A percentile compares a stretch with the other conserved stretches of the same genome.
phyloP scores from a whole-genome alignment of 2,797 vertebrate species.

The Alauda arvensis region DNA sequence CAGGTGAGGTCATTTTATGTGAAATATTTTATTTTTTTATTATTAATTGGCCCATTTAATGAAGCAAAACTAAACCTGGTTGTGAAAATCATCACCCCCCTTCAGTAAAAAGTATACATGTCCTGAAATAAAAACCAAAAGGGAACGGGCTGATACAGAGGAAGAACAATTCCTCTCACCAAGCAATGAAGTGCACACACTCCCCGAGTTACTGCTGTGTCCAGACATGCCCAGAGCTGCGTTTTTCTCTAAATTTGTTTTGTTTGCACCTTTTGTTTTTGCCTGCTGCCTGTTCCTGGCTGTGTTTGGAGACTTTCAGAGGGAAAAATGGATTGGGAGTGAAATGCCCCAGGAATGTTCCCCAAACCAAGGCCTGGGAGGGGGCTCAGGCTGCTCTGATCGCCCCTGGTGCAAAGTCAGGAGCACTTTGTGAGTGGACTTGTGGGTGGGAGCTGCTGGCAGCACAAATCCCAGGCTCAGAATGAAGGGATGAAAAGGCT shows the following conservation, averaged over 20 bases:
- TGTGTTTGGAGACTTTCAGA: background rate
- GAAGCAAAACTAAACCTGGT: background rate
- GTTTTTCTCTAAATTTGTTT: background rate
- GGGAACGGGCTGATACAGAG: background rate
- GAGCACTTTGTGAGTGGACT: background rate
- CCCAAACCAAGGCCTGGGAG: constrained; percentile 19
- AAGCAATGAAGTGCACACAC: background rate
- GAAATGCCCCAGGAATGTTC: constrained; percentile 12
- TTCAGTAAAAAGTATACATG: background rate
- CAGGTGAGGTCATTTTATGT: background rate
- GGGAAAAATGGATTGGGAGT: constrained; percentile 3
- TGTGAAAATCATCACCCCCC: background rate
- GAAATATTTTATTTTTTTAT: background rate
- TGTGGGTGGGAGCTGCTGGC: background rate
- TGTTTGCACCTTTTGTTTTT: background rate
- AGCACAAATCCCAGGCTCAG: background rate
- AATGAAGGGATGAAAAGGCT: background rate
- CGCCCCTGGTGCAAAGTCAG: background rate
- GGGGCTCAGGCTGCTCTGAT: constrained; percentile 11
- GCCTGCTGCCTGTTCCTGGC: background rate
- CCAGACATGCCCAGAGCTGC: background rate
- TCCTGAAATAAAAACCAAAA: background rate
- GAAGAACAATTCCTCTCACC: background rate
- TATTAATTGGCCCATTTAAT: background rate
- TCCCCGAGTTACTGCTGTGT: background rate